Conservation (phyloP, 1,140 invertebrate genomes). For the Rhynchophorus ferrugineus region DNA sequence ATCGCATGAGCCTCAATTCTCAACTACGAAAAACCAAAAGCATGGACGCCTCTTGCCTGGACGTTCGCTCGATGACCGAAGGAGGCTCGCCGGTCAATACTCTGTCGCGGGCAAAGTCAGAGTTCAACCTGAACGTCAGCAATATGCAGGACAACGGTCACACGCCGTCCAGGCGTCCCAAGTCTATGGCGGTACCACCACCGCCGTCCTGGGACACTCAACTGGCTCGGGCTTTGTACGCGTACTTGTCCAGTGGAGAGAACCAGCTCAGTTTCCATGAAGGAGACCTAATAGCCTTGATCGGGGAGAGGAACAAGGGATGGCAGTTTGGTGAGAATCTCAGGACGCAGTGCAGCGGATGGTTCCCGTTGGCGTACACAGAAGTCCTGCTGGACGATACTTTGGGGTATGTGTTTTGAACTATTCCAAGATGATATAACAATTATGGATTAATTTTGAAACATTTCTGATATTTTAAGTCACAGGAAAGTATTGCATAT, state of each 20-base stretch:
- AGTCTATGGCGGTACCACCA: slow-evolving; percentile 62
- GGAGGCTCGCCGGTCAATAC: slow-evolving; percentile 50
- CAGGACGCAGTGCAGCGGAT: slow-evolving; percentile 80
- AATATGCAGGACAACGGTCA: slow-evolving; percentile 38
- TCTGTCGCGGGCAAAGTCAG: slow-evolving; percentile 74
- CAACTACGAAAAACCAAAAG: slow-evolving; percentile 78
- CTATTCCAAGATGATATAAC: too few species aligned
- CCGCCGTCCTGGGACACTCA: slow-evolving; percentile 51
- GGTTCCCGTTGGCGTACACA: slow-evolving; percentile 91
- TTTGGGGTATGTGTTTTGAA: slow-evolving; percentile 47
- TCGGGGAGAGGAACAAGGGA: slow-evolving; percentile 85
- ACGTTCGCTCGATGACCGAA: slow-evolving; percentile 63
- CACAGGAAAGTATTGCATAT: too few species aligned
- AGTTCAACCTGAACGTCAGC: slow-evolving; percentile 72
- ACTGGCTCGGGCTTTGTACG: slow-evolving; percentile 76
- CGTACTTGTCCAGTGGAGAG: slow-evolving; percentile 82
- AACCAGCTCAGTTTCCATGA: slow-evolving; percentile 89
- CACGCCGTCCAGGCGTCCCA: slow-evolving; percentile 55
- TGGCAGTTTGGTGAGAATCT: slow-evolving; percentile 94
- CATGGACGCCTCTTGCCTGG: slow-evolving; percentile 79
- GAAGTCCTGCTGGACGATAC: slow-evolving; percentile 57
- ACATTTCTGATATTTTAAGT: too few species aligned
- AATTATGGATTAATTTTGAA: too few species aligned
- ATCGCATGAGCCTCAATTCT: slow-evolving; percentile 55
- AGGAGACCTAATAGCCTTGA: slow-evolving; percentile 79